Conservation (phyloP, 53 echinoderm and acorn worm genomes). For the Antedon mediterranea region DNA sequence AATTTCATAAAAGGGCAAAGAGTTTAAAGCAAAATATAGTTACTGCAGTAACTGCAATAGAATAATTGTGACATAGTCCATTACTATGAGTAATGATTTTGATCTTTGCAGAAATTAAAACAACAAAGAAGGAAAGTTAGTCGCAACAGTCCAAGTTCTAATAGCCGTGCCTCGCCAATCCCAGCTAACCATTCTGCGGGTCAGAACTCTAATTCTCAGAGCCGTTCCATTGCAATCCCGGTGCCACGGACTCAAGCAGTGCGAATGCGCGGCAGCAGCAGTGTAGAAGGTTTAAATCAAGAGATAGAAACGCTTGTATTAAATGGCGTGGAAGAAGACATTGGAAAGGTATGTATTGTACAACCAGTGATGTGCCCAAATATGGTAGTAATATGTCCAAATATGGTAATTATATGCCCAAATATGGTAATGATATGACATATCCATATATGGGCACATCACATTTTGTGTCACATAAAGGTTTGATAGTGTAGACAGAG, state of each 20-base stretch:
- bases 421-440: too few species aligned
- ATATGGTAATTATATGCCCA: too few species aligned
- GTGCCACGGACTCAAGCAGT: conserved; percentile 46
- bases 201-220: conserved; percentile 12
- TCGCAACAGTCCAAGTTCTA: conserved; percentile 53
- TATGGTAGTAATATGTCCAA: too few species aligned
- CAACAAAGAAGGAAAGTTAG: conserved; percentile 91
- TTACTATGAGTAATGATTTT: too few species aligned
- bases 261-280: conserved; percentile 60
- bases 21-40: too few species aligned
- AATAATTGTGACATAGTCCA: too few species aligned
- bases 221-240: conserved; percentile 37
- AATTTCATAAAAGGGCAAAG: too few species aligned
- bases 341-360: conserved; percentile 52
- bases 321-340: conserved; percentile 42
- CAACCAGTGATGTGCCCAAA: too few species aligned
- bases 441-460: too few species aligned
- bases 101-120: conserved; percentile 54
- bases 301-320: conserved; percentile 93
- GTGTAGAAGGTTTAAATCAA: conserved; percentile 88
- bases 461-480: too few species aligned
- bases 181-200: conserved; percentile 81
- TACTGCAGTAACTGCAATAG: too few species aligned
- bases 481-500: too few species aligned
- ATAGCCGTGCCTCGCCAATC: conserved; percentile 84